Conservation (phyloP, 1,140 invertebrate genomes). For the Branchinecta lynchi region DNA sequence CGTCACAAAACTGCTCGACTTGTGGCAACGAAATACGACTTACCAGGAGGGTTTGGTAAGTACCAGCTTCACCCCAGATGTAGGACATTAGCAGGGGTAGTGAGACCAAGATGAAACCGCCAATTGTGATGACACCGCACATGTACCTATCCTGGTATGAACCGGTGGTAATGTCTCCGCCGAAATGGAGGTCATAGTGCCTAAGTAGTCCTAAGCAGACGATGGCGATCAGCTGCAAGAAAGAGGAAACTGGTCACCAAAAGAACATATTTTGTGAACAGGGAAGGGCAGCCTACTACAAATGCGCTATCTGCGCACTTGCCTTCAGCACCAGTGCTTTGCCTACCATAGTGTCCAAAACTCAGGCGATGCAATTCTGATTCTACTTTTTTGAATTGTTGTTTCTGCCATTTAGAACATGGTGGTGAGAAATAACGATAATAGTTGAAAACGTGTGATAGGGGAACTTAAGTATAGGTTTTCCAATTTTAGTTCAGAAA, state of each 20-base stretch:
- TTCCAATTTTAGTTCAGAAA: no score
- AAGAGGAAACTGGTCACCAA: constrained; percentile 5
- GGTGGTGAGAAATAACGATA: no score
- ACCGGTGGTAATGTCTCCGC: constrained; percentile 19
- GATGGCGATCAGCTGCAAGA: constrained; percentile 19
- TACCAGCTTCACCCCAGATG: constrained; percentile 21
- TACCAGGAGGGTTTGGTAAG: constrained; percentile 19
- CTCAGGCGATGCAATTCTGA: no score
- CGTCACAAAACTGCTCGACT: no score
- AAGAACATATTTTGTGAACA: background rate
- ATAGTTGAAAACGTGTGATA: no score
- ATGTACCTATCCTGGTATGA: constrained; percentile 21
- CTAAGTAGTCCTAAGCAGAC: constrained; percentile 22
- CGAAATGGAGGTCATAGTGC: constrained; percentile 22
- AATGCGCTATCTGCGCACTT: no score
- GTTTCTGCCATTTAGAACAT: no score
- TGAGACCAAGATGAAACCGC: constrained; percentile 22
- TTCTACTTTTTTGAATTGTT: no score
- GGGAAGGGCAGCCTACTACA: no score
- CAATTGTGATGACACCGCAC: constrained; percentile 21
- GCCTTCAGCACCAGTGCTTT: no score
- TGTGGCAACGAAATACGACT: background rate
- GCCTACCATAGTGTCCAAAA: no score
- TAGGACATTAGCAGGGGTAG: constrained; percentile 21
- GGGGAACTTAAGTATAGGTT: no score